Percentiles rank a stretch among this genome's conserved stretches.
Evolutionary conservation across 2,113 vertebrate species (phyloP).

Genomic region (Uropsilus gracilis): DNA sequence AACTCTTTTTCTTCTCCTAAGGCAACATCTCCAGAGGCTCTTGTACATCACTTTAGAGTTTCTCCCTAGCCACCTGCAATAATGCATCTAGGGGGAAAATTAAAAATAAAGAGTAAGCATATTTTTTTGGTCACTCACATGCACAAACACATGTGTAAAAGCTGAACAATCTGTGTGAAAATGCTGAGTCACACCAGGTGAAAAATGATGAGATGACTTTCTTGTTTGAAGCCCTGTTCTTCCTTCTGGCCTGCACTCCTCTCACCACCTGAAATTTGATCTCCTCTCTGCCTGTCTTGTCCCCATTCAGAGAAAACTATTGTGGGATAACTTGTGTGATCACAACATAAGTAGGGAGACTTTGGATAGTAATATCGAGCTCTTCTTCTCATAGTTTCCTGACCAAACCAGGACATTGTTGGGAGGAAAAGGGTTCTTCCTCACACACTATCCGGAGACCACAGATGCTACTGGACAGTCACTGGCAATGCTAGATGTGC

Average conservation of each 20-base stretch:
- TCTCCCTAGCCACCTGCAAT: neutral
- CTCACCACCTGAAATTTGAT: neutral
- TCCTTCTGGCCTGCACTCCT: neutral
- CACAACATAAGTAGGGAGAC: neutral
- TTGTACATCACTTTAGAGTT: neutral
- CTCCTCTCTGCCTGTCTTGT: neutral
- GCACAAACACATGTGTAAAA: neutral
- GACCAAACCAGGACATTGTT: neutral
- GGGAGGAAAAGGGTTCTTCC: neutral
- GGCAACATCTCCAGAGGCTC: neutral
- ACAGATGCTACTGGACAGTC: neutral
- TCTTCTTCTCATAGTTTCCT: neutral
- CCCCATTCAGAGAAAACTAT: rapidly evolving
- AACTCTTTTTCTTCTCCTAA: neutral
- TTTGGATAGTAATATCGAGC: no score
- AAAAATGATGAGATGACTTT: neutral
- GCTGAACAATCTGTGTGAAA: neutral
- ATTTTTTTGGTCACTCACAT: neutral
- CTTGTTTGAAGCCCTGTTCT: neutral
- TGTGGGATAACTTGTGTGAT: neutral
- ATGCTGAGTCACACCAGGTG: neutral
- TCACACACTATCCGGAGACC: neutral
- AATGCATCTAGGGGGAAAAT: neutral
- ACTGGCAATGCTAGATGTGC: neutral
- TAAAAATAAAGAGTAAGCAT: neutral